A percentile compares a stretch with the other conserved stretches of the same genome.
phyloP scores from a whole-genome alignment of 1,140 invertebrate genomes.

The Melipona quadrifasciata region DNA sequence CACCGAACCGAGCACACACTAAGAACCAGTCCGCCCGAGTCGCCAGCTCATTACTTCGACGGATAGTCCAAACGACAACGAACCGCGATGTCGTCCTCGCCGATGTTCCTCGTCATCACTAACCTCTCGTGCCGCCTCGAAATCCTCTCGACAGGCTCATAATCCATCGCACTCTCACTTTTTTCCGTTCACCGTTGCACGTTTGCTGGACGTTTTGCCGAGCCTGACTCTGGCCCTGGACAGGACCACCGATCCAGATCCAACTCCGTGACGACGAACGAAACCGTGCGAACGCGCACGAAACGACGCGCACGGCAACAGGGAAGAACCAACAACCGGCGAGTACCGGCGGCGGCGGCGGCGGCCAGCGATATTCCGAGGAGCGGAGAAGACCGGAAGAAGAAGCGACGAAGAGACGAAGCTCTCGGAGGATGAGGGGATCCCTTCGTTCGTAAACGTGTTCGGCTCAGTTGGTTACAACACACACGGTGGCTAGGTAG shows the following conservation, averaged over 20 bases:
- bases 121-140: neutral
- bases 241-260: neutral
- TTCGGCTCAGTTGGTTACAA: slow-evolving; percentile 8
- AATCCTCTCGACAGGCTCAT: slow-evolving; percentile 9
- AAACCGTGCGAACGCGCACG: slow-evolving; percentile 8
- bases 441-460: slow-evolving; percentile 1
- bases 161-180: slow-evolving; percentile 54
- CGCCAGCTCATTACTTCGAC: slow-evolving; percentile 25
- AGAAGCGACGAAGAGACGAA: slow-evolving; percentile 24
- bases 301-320: neutral
- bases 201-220: neutral
- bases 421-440: slow-evolving; percentile 5
- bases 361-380: neutral
- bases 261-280: neutral
- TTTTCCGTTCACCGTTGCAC: neutral
- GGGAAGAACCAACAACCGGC: slow-evolving; percentile 3
- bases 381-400: neutral
- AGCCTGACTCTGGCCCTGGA: neutral
- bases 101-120: neutral
- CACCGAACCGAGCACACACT: neutral
- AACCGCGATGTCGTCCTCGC: neutral
- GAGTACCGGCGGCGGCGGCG: neutral
- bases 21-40: neutral
- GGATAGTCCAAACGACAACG: neutral
- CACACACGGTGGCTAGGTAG: slow-evolving; percentile 56